phyloP scores from a whole-genome alignment of 2,797 vertebrate species.

The Lagocephalus sceleratus region DNA sequence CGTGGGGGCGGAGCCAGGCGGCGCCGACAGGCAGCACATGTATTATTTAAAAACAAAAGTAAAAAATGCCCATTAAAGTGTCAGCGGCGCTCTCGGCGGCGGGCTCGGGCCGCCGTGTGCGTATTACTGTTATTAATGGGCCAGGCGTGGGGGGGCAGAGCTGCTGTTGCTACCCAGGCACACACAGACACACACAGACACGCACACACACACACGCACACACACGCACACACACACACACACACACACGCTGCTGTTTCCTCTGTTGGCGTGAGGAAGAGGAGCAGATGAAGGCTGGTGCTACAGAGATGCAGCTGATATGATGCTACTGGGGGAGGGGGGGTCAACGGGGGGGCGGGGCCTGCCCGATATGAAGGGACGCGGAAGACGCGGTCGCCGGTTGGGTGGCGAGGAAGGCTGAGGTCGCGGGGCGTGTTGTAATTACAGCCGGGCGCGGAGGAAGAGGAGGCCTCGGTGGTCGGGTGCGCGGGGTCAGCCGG shows the following conservation, averaged over 20 bases:
- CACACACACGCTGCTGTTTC: slow-evolving; percentile 5
- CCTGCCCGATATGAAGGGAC: too few species aligned
- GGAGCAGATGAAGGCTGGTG: slow-evolving; percentile 57
- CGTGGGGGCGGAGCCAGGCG: slow-evolving; percentile 54
- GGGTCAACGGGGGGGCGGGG: too few species aligned
- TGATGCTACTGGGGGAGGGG: slow-evolving; percentile 43
- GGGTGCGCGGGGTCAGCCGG: too few species aligned
- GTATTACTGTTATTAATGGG: slow-evolving; percentile 75
- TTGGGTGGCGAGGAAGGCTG: slow-evolving; percentile 64
- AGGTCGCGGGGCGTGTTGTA: slow-evolving; percentile 61
- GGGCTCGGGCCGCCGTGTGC: slow-evolving; percentile 59
- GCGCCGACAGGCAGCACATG: slow-evolving; percentile 72
- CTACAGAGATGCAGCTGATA: slow-evolving; percentile 63
- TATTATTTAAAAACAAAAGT: slow-evolving; percentile 78
- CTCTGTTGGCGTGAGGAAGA: slow-evolving; percentile 29
- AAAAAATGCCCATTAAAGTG: slow-evolving; percentile 77
- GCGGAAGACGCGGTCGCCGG: too few species aligned
- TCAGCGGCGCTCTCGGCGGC: slow-evolving; percentile 68
- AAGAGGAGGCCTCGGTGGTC: too few species aligned
- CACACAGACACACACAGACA: slow-evolving; percentile 18
- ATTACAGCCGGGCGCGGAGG: slow-evolving; percentile 62
- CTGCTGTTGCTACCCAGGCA: slow-evolving; percentile 58
- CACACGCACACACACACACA: too few species aligned
- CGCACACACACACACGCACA: too few species aligned
- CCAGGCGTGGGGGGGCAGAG: slow-evolving; percentile 52